Conservation (phyloP, 2,797 vertebrate genomes). For the Mormyrops attenuatus region DNA sequence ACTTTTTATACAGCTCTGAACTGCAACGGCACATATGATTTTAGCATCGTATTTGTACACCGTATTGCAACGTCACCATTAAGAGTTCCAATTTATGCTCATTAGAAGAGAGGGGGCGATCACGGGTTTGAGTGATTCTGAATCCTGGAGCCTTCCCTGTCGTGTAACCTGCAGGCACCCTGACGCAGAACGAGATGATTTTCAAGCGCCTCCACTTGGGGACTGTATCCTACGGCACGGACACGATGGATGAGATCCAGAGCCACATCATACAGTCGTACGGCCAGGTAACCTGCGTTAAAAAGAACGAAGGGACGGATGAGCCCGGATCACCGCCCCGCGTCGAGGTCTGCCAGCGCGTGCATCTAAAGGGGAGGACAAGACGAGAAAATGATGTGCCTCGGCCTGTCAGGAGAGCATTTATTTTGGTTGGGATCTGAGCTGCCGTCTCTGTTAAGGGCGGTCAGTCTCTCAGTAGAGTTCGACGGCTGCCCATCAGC, state of each 20-base stretch:
- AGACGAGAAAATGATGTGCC: not conserved
- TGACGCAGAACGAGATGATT: conserved; percentile 97
- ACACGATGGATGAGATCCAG: conserved; percentile 98
- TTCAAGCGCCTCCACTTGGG: conserved; percentile 80
- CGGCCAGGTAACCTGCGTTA: conserved; percentile 65
- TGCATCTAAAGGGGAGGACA: not conserved
- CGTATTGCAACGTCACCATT: not conserved
- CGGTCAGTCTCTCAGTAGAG: conserved; percentile 58
- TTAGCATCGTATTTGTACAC: not conserved
- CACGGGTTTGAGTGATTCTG: not conserved
- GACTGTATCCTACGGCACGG: conserved; percentile 81
- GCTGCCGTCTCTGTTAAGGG: conserved; percentile 50
- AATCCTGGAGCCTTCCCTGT: not conserved
- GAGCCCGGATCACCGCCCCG: not conserved
- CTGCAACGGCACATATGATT: not conserved
- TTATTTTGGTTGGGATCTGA: not conserved
- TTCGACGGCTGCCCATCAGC: conserved; percentile 59
- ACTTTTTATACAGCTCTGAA: not conserved
- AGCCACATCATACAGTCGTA: conserved; percentile 78
- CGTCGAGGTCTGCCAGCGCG: not conserved
- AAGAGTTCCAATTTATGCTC: not conserved
- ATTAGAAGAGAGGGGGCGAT: not conserved
- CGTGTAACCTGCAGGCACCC: conserved; percentile 68
- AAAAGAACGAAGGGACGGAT: not conserved
- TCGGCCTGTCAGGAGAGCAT: not conserved